Conservation (phyloP, 2,113 vertebrate genomes). For the Carassius carassius region DNA sequence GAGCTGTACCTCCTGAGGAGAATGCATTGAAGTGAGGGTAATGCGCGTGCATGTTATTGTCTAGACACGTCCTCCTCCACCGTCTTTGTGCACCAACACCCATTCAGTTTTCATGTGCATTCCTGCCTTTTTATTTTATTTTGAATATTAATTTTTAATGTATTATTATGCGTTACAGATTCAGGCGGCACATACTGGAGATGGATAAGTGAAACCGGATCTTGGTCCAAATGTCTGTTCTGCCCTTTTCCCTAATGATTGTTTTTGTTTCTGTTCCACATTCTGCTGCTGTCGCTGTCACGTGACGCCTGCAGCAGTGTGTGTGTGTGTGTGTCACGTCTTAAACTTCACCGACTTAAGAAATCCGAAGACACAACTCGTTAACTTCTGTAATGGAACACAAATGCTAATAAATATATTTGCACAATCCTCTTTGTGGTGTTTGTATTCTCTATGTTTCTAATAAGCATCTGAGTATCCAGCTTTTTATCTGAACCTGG, state of each 20-base stretch:
- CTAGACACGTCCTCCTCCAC: neutral
- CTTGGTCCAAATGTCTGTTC: constrained; percentile 45
- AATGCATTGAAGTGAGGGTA: neutral
- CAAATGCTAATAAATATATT: neutral
- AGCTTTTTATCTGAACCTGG: neutral
- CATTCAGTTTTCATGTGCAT: constrained; percentile 1
- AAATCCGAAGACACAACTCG: neutral
- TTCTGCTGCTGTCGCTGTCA: neutral
- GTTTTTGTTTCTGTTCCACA: neutral
- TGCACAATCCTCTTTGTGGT: neutral
- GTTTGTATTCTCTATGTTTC: neutral
- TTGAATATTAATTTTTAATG: neutral
- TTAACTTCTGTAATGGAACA: neutral
- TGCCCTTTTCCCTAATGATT: neutral
- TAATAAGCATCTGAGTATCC: neutral
- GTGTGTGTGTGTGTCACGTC: neutral
- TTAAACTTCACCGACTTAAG: neutral
- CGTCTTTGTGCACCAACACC: constrained; percentile 12
- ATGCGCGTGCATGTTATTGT: neutral
- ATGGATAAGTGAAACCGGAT: constrained; percentile 44
- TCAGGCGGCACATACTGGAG: constrained; percentile 18
- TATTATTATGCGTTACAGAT: constrained; percentile 9
- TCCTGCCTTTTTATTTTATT: neutral
- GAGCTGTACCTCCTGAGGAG: constrained; percentile 69
- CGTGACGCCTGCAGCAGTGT: neutral